Evolutionary conservation across 2,797 vertebrate genomes (phyloP).

Genomic region (Gallinago nigripennis): DNA sequence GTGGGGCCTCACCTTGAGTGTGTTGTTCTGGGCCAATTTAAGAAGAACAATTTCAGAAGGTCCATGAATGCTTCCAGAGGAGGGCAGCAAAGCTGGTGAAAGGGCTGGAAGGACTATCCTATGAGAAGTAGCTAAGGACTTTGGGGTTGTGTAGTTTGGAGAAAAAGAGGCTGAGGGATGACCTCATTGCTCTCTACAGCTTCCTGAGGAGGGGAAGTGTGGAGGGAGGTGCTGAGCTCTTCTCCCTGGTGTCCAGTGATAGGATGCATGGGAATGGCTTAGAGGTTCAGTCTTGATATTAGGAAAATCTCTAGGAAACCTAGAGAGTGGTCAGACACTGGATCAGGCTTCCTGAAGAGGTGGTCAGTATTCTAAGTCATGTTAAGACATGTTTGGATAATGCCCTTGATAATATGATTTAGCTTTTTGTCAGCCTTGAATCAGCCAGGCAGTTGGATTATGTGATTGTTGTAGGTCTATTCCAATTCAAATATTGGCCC

Average conservation of each 20-base stretch:
- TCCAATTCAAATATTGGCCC: neutral
- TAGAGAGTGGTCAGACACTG: neutral
- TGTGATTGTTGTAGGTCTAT: neutral
- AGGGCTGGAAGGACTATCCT: neutral
- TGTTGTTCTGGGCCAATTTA: neutral
- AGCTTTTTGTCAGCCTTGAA: neutral
- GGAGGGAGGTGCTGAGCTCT: neutral
- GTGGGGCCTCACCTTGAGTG: neutral
- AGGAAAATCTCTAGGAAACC: no score
- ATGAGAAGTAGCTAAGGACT: neutral
- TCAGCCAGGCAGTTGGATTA: neutral
- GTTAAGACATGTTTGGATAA: neutral
- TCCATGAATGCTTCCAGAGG: neutral
- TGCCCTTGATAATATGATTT: neutral
- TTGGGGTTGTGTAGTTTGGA: neutral
- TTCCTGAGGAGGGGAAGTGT: neutral
- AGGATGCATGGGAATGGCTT: accelerated
- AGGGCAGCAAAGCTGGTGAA: neutral
- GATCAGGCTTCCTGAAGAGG: neutral
- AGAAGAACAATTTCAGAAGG: neutral
- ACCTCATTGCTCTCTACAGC: neutral
- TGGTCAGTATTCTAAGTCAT: neutral
- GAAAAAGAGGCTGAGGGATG: neutral
- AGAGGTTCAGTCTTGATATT: neutral
- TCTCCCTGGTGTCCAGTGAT: neutral